These are phyloP conservation scores for Noctilio leporinus DNA, from an alignment of 2,113 vertebrate genomes.

Conservation along the genomic window DNA sequence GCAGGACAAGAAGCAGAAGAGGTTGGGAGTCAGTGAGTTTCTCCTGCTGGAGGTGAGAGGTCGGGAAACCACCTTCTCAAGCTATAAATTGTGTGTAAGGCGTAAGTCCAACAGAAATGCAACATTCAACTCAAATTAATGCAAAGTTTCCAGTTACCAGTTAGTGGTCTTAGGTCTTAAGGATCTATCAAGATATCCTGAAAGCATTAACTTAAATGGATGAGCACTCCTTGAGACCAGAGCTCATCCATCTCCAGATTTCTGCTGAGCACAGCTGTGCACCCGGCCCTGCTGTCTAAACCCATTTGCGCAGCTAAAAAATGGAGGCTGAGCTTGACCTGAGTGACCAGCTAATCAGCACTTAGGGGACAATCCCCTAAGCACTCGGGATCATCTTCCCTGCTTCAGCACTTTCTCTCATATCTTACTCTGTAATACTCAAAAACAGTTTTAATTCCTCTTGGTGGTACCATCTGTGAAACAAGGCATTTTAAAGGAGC, in stretches of 20 bases:
- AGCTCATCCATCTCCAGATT: background rate
- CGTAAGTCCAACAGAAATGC: background rate
- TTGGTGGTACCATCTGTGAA: background rate
- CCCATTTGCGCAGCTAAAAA: conserved; percentile 4
- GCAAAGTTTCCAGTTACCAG: background rate
- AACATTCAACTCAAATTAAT: background rate
- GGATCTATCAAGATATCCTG: background rate
- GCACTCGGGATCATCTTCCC: background rate
- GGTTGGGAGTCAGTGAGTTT: background rate
- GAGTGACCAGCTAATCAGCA: background rate
- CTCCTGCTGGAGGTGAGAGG: background rate
- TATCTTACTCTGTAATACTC: background rate
- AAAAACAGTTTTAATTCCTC: background rate
- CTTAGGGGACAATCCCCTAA: background rate
- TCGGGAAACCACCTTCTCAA: background rate
- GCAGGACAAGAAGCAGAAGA: background rate
- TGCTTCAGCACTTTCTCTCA: background rate
- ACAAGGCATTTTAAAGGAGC: background rate
- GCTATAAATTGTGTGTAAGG: rapidly evolving
- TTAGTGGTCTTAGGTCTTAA: background rate
- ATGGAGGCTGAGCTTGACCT: background rate
- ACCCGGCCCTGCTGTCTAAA: background rate
- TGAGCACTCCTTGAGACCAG: background rate
- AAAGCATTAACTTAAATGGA: background rate
- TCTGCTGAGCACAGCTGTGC: background rate